Base-by-base conservation (phyloP, 2,888 invertebrate genomes). In the Hedychridium roseum region DNA sequence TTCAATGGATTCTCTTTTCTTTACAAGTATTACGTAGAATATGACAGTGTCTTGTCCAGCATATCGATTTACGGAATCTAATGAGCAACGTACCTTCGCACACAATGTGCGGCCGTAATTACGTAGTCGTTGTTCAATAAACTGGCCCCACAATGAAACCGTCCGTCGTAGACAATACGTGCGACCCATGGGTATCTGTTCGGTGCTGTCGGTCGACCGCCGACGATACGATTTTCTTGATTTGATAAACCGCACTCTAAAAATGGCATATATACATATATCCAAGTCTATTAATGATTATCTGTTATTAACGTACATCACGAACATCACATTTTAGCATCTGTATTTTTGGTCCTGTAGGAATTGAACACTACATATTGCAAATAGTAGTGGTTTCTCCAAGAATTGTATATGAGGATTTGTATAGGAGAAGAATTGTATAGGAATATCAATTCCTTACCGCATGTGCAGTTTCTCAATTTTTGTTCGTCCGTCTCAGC, bases 111-210 rank as follows among this genome's bases (percentile, higher is more conserved):
- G 0, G 93, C 93, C 0, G 93, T 92, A 43, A 94, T 82, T 47
- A 93, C 91, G 74, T 91, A 92, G 79, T 92, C 90, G 74, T 88
- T 88, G 43, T 90, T 91, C 32, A 94, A 82, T 18, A 93, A 82
- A 2, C 92, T 91, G 15, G 89, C 93, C 0, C 93, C 93, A 70
- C 93, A 94, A 75, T 93, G 93, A 80, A 92, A 93, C 78, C 90
- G 90, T 0, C 92, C 92, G 71, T 93, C 91, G 76, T 93, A 93
- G 9, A 93, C 89, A 43, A 94, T 83, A 32, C 92, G 83, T 2
- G 91, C 93, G 79, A 93, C 86, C 93, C 93, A 93, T 5, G 93
- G 93, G 78, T 91, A 93, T 61, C 89, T 86, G 80, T 92, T 91
- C 21, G 90, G 84, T 40, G 89, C 88, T 0, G 92, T 89, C 15